phyloP scores from a whole-genome alignment of 2,888 invertebrate species.

The Hololepta plana region DNA sequence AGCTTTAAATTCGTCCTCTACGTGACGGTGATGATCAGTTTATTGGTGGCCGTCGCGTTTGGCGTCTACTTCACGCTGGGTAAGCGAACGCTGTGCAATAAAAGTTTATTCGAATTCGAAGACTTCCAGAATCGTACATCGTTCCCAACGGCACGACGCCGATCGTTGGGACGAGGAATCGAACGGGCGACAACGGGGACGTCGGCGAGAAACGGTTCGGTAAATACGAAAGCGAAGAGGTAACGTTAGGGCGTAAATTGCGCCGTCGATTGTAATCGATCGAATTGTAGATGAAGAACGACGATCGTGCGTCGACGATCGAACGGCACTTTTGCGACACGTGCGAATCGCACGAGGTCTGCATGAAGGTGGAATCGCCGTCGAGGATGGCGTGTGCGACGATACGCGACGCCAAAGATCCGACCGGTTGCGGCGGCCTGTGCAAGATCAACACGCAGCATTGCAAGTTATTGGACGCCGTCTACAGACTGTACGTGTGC shows the following conservation, averaged over 20 bases:
- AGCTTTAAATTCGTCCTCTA: slow-evolving; percentile 14
- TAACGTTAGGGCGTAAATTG: not conserved
- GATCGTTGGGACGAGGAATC: too few species aligned
- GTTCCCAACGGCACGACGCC: too few species aligned
- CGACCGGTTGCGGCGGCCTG: slow-evolving; percentile 44
- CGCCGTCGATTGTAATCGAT: too few species aligned
- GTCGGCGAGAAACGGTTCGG: slow-evolving; percentile 3
- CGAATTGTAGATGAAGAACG: not conserved
- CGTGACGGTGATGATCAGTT: slow-evolving; percentile 17
- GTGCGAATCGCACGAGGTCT: slow-evolving; percentile 14
- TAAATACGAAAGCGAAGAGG: not conserved
- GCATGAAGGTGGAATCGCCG: slow-evolving; percentile 18
- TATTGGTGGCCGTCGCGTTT: slow-evolving; percentile 17
- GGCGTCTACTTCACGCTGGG: slow-evolving; percentile 18
- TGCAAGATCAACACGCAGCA: slow-evolving; percentile 44
- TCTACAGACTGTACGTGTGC: slow-evolving; percentile 31
- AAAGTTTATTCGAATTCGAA: too few species aligned
- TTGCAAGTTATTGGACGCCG: slow-evolving; percentile 39
- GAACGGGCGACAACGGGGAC: slow-evolving; percentile 4
- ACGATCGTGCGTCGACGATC: not conserved
- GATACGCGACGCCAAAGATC: slow-evolving; percentile 20
- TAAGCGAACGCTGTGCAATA: slow-evolving; percentile 9
- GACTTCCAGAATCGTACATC: too few species aligned
- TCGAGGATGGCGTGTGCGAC: slow-evolving; percentile 18
- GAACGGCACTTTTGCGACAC: slow-evolving; percentile 14